A percentile compares a stretch with the other conserved stretches of the same genome.
Conservation (phyloP, 2,113 vertebrate species). For the Alces alces region DNA sequence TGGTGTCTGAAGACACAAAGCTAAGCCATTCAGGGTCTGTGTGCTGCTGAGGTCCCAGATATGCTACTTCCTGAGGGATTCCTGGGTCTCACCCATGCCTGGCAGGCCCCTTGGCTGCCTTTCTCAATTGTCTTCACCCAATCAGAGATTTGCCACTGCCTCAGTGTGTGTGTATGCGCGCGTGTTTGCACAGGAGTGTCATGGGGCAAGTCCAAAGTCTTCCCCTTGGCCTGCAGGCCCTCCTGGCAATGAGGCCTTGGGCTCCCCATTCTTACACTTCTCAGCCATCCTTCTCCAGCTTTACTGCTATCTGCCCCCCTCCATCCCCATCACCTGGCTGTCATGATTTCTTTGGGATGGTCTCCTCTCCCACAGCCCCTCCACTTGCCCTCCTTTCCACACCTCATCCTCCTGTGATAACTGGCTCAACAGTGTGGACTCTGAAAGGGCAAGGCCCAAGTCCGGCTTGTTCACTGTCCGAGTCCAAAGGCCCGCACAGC, state of each 20-base stretch:
- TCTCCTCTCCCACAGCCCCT: background rate
- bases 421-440: background rate
- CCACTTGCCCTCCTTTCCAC: background rate
- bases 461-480: background rate
- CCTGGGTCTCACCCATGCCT: background rate
- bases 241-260: background rate
- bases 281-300: background rate
- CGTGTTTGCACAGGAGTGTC: background rate
- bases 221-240: background rate
- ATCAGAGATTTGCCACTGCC: background rate
- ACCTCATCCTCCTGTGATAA: background rate
- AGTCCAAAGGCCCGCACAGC: background rate
- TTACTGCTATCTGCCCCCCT: background rate
- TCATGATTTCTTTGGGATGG: background rate
- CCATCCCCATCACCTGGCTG: background rate
- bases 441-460: background rate
- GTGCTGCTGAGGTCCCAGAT: background rate
- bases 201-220: background rate
- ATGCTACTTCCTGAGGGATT: background rate
- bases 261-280: background rate
- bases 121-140: background rate
- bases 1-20: background rate
- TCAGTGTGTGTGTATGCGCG: fast-evolving
- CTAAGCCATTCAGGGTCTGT: background rate
- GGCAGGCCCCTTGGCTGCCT: background rate